Percentiles rank a stretch among this genome's conserved stretches.
These are phyloP conservation scores for Cossypha caffra DNA, from an alignment of 2,797 vertebrate species.

Conservation along the genomic window DNA sequence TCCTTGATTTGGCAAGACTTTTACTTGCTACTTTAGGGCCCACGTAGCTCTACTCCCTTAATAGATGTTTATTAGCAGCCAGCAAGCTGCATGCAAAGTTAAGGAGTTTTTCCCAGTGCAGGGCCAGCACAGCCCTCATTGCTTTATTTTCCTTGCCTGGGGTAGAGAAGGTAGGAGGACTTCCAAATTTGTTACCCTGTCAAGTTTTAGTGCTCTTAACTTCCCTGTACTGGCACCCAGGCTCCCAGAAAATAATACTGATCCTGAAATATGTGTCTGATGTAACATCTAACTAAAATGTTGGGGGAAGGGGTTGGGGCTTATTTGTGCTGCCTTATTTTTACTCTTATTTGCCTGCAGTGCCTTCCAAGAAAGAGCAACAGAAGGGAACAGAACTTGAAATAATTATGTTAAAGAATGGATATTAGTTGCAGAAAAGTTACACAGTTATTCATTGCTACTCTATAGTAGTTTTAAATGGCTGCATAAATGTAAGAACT, in stretches of 20 bases:
- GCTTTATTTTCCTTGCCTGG: background rate
- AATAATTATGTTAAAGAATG: background rate
- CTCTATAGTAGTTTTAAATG: background rate
- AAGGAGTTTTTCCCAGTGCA: background rate
- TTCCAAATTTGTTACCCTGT: background rate
- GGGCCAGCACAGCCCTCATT: background rate
- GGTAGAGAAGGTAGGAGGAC: background rate
- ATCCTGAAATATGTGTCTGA: background rate
- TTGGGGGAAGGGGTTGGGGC: background rate
- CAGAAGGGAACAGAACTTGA: background rate
- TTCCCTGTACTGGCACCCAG: background rate
- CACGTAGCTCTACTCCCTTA: background rate
- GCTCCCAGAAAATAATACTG: background rate
- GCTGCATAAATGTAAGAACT: background rate
- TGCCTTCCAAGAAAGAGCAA: background rate
- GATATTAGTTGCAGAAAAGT: background rate
- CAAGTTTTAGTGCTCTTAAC: background rate
- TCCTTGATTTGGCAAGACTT: constrained; percentile 11
- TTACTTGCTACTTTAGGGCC: background rate
- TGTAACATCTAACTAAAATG: background rate
- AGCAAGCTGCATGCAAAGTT: background rate
- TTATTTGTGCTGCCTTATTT: background rate
- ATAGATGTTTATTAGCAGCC: background rate
- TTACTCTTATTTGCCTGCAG: background rate
- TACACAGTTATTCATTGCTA: background rate